Evolutionary conservation across 2,113 vertebrate genomes (phyloP).

Genomic region (Chlamydotis undulata): DNA sequence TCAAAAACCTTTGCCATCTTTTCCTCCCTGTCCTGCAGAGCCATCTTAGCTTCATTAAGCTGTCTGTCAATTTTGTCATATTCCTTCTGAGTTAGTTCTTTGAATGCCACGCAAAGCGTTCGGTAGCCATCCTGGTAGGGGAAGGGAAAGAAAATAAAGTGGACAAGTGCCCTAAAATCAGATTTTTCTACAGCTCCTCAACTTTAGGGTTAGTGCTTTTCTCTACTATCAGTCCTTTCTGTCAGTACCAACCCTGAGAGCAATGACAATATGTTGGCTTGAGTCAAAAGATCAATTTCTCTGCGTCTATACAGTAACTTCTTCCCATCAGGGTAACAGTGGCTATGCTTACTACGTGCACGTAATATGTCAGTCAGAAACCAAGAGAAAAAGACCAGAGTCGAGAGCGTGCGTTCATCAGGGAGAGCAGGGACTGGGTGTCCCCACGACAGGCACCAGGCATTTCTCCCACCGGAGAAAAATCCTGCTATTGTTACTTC

Average conservation of each 20-base stretch:
- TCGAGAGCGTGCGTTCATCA: fast-evolving
- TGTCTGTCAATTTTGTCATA: conserved; percentile 81
- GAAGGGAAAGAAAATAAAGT: background rate
- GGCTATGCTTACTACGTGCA: background rate
- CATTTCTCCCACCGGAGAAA: background rate
- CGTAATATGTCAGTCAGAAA: background rate
- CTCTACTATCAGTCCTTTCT: background rate
- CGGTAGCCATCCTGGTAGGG: conserved; percentile 88
- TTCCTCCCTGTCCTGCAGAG: conserved; percentile 93
- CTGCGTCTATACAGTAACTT: background rate
- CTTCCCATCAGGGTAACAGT: background rate
- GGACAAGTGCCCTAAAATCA: background rate
- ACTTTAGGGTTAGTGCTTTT: background rate
- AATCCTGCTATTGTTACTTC: background rate
- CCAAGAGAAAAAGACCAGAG: background rate
- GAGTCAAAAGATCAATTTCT: background rate
- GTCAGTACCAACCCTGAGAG: background rate
- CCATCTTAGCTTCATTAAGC: conserved; percentile 86
- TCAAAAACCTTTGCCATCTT: conserved; percentile 90
- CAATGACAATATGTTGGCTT: background rate
- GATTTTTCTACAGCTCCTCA: background rate
- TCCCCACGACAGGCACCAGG: background rate
- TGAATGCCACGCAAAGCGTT: conserved; percentile 94
- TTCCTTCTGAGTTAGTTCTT: conserved; percentile 81
- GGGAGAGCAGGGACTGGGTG: background rate